Conservation (phyloP, 2,797 vertebrate species). For the Rhinogobio ventralis region DNA sequence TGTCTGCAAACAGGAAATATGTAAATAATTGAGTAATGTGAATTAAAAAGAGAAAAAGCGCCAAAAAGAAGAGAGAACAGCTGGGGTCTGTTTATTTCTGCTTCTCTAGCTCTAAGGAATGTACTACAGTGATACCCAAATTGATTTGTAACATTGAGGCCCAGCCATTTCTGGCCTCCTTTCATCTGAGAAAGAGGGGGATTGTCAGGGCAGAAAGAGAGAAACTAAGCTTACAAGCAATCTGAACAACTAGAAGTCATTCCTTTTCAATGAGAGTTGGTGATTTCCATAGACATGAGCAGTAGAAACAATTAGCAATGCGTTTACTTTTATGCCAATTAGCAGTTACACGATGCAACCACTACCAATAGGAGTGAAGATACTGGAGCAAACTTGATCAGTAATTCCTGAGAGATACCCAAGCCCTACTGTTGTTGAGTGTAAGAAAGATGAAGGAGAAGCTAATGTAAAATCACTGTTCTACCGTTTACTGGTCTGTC, state of each 20-base stretch:
- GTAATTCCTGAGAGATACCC: too few relatives aligned
- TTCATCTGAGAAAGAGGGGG: not conserved
- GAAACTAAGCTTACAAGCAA: not conserved
- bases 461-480: not conserved
- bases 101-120: constrained; percentile 14
- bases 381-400: not conserved
- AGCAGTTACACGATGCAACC: not conserved
- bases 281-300: not conserved
- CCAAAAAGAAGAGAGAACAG: constrained; percentile 7
- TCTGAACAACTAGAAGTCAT: not conserved
- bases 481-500: not conserved
- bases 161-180: constrained; percentile 11
- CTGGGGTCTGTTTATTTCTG: constrained; percentile 32
- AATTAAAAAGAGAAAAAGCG: not conserved
- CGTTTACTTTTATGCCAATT: not conserved
- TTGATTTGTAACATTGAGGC: constrained; percentile 22
- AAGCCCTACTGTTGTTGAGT: not conserved
- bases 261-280: not conserved
- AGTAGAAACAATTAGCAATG: not conserved
- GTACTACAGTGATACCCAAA: constrained; percentile 21
- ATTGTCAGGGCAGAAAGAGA: not conserved
- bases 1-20: constrained; percentile 34
- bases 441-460: not conserved
- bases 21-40: constrained; percentile 23
- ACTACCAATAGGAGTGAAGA: not conserved